Conservation (phyloP, 2,113 vertebrate species). For the Hassar affinis region DNA sequence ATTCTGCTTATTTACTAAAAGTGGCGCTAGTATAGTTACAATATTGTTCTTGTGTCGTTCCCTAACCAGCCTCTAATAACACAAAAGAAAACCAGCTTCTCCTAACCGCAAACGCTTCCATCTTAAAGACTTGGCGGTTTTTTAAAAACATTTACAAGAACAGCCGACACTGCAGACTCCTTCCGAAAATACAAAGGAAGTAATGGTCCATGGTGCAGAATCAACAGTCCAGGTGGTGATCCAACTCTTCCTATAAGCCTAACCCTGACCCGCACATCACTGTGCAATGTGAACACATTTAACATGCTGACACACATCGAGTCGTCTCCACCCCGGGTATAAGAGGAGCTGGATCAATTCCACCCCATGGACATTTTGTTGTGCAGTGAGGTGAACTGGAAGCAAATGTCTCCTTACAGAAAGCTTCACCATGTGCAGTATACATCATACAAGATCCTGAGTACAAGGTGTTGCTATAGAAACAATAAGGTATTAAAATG, state of each 20-base stretch:
- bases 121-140: neutral
- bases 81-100: no score
- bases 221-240: neutral
- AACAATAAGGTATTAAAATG: neutral
- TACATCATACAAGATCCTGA: neutral
- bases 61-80: neutral
- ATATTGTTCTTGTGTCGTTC: no score
- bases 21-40: neutral
- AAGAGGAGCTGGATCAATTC: neutral
- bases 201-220: no score
- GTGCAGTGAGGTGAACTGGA: neutral
- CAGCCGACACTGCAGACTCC: neutral
- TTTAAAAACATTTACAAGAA: neutral
- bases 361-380: neutral
- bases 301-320: neutral
- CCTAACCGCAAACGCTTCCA: neutral
- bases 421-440: neutral
- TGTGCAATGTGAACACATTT: neutral
- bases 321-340: neutral
- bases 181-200: neutral
- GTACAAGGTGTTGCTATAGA: neutral
- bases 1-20: neutral
- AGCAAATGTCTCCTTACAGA: neutral
- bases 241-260: neutral
- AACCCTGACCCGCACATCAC: neutral